These are phyloP conservation scores for Nycticorax nycticorax DNA, from an alignment of 2,113 vertebrate genomes.

Conservation along the genomic window DNA sequence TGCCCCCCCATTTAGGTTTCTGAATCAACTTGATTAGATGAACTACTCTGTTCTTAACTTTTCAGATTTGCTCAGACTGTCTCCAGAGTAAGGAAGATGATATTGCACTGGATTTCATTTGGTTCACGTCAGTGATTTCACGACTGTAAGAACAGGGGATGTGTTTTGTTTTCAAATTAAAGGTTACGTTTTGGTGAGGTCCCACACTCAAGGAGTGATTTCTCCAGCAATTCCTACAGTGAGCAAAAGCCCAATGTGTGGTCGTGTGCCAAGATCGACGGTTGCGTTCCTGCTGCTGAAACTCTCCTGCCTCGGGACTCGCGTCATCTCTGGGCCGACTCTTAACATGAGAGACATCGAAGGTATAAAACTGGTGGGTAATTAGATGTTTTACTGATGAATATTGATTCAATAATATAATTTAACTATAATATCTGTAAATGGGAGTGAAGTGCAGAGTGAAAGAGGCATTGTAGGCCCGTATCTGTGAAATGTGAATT, in stretches of 20 bases:
- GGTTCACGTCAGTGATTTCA: not conserved
- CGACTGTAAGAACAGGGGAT: not conserved
- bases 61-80: slow-evolving; percentile 2
- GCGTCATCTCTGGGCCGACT: not conserved
- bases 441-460: not conserved
- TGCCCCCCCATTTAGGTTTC: not conserved
- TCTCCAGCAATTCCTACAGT: not conserved
- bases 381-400: slow-evolving; percentile 37
- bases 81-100: not conserved
- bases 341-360: not conserved
- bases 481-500: slow-evolving; percentile 6
- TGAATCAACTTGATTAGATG: slow-evolving; percentile 13
- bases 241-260: not conserved
- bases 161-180: not conserved
- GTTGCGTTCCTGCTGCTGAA: not conserved
- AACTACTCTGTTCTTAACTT: not conserved
- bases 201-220: not conserved
- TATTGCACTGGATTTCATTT: not conserved
- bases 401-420: slow-evolving; percentile 31
- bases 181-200: not conserved
- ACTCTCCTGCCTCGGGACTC: not conserved
- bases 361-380: not conserved
- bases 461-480: not conserved
- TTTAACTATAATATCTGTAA: slow-evolving; percentile 10
- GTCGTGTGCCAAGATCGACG: not conserved